These are phyloP conservation scores for Petromus typicus DNA, from an alignment of 2,113 vertebrate genomes.

Conservation along the genomic window DNA sequence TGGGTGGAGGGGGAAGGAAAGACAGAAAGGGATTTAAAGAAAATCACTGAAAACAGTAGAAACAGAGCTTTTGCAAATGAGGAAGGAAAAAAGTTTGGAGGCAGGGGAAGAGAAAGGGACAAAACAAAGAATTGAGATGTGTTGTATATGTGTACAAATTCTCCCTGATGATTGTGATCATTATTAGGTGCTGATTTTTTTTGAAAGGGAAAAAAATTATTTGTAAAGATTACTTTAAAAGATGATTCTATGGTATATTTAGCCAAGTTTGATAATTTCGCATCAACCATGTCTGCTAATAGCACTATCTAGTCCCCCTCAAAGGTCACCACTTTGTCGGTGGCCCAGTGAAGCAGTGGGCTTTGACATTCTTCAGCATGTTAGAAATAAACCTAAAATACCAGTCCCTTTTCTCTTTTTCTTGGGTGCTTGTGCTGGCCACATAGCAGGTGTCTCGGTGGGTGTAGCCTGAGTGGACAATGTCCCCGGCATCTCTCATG, in stretches of 20 bases:
- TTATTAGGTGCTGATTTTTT: neutral
- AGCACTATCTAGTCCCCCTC: neutral
- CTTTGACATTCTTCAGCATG: rapidly evolving
- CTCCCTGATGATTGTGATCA: neutral
- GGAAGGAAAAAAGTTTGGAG: neutral
- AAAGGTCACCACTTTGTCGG: neutral
- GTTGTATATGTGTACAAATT: neutral
- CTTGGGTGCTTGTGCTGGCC: neutral
- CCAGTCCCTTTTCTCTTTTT: neutral
- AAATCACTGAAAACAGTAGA: neutral
- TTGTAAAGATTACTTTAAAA: neutral
- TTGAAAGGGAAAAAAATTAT: neutral
- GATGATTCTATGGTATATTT: neutral
- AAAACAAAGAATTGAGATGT: neutral
- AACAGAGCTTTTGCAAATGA: neutral
- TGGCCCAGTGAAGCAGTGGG: rapidly evolving
- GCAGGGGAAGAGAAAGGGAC: neutral
- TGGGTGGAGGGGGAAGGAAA: neutral
- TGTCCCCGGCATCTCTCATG: constrained; percentile 74
- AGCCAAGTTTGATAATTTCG: neutral
- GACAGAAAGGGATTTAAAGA: neutral
- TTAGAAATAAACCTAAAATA: neutral
- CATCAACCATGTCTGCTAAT: neutral
- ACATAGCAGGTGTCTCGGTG: neutral
- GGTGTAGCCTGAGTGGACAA: neutral